phyloP scores from a whole-genome alignment of 2,797 vertebrate genomes.

The Poecile montanus region DNA sequence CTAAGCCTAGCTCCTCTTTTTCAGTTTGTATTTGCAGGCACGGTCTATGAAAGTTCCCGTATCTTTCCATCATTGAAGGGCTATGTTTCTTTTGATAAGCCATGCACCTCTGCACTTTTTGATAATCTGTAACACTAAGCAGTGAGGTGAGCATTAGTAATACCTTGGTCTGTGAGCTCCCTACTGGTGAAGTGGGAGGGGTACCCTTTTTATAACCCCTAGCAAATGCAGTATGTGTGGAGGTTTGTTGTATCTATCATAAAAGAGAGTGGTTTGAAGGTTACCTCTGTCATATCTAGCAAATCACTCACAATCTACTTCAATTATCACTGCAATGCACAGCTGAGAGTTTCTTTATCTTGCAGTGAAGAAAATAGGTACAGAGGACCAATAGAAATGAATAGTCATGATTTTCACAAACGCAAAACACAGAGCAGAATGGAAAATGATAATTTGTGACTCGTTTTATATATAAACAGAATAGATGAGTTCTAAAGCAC shows the following conservation, averaged over 20 bases:
- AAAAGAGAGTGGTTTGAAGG: conserved; percentile 25
- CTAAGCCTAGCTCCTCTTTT: neutral
- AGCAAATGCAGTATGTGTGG: neutral
- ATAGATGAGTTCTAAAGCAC: neutral
- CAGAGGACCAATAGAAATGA: neutral
- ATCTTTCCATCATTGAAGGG: neutral
- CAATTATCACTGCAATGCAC: conserved; percentile 35
- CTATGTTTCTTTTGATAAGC: neutral
- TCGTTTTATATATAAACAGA: neutral
- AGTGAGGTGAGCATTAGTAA: neutral
- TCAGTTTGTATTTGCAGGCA: neutral
- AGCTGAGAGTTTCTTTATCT: conserved; percentile 45
- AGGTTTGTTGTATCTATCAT: neutral
- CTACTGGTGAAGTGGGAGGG: neutral
- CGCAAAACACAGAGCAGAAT: neutral
- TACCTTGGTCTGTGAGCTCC: neutral
- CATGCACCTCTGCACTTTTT: neutral
- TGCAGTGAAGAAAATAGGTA: conserved; percentile 27
- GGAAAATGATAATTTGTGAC: neutral
- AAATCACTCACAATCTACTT: conserved; percentile 38
- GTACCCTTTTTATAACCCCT: neutral
- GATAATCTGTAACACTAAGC: neutral
- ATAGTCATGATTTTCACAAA: neutral
- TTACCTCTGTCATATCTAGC: conserved; percentile 43
- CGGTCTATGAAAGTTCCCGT: neutral